Evolutionary conservation across 2,113 vertebrate genomes (phyloP), one percentile per base, ranked within the genome.

Genomic region (Callocephalon fimbriatum): DNA sequence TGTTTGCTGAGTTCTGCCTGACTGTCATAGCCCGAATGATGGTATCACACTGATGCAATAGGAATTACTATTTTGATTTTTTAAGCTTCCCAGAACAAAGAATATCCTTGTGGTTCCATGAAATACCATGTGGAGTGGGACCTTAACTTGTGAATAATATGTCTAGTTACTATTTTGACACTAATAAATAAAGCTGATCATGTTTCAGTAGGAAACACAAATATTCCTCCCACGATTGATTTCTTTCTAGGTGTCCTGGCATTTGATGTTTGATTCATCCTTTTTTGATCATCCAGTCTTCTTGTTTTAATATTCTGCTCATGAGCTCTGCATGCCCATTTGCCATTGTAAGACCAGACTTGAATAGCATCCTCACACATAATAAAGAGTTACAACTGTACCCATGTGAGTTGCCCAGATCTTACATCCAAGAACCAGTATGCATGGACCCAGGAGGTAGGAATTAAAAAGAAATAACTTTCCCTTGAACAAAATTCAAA

Each of bases 341-440:
- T 45, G 10, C 31, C 22, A 19, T 42, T 40, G 14, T 25, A 42
- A 29, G 25, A 27, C 8, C 50, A 31, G 13, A 38, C 23, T 32
- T 50, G 23, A 70, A 61, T 7, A 63, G 2, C 20, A 76, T 18
- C 2, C 29, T 22, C n/a, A 56, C 10, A 23, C 1, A 27, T 15
- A 37, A 6, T 47, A 5, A 29, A 53, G 50, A 67, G 21, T 56
- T 79, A 17, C 5, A 56, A 5, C 3, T 54, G 5, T 38, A 51
- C 2, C 3, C 12, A 15, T 0, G 0, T 32, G 25, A 63, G 8
- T 9, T 35, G 44, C 9, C 17, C 29, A 61, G 37, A 31, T 4
- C 2, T 37, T 53, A 20, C 21, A 47, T 27, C 5, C 47, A 72
- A 42, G 4, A 75, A 10, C 7, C 2, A 16, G 25, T 38, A 4